phyloP scores from a whole-genome alignment of 2,888 invertebrate genomes.

The Loripinus fragilis region DNA sequence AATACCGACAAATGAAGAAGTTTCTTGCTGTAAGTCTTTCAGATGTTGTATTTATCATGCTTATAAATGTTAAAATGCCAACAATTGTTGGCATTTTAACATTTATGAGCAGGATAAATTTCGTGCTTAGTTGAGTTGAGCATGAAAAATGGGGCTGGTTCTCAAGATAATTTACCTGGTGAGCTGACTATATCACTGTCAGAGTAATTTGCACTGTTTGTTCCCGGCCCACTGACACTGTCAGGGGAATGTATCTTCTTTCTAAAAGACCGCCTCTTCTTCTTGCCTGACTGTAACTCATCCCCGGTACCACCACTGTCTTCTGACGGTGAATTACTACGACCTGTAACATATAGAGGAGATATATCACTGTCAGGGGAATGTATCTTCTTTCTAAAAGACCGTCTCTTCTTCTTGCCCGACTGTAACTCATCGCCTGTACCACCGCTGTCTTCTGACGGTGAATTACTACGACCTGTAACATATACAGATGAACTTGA shows the following conservation, averaged over 20 bases:
- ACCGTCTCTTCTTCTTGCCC: constrained; percentile 64
- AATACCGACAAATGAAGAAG: no score
- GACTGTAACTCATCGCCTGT: constrained; percentile 82
- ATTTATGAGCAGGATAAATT: no score
- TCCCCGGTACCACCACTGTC: constrained; percentile 84
- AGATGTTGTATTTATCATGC: no score
- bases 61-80: no score
- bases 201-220: constrained; percentile 68
- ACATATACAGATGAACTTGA: no score
- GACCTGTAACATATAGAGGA: constrained; percentile 78
- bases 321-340: constrained; percentile 83
- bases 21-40: no score
- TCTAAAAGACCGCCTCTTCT: constrained; percentile 67
- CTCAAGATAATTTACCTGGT: no score
- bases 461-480: constrained; percentile 81
- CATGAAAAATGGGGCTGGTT: no score
- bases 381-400: constrained; percentile 60
- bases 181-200: constrained; percentile 62
- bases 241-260: constrained; percentile 50
- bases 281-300: constrained; percentile 70
- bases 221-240: constrained; percentile 52
- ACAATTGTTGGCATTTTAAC: no score
- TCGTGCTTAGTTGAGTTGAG: no score
- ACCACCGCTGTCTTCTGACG: constrained; percentile 84
- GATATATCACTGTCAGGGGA: constrained; percentile 42